Percentiles rank a stretch among this genome's conserved stretches.
phyloP scores from a whole-genome alignment of 1,140 invertebrate species.

The Bombus consobrinus region DNA sequence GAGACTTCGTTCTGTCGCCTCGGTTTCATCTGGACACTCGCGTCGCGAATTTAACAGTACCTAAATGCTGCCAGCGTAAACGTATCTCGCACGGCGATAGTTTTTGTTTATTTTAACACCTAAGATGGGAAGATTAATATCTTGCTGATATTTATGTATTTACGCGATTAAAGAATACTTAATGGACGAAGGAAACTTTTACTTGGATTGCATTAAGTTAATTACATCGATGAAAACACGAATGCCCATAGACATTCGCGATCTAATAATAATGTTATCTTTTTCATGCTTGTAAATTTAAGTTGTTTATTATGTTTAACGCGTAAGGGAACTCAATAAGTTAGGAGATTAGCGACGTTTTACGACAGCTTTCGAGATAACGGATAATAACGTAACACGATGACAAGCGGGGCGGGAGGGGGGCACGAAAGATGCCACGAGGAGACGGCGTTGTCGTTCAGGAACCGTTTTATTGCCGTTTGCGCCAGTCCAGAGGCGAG shows the following conservation, averaged over 20 bases:
- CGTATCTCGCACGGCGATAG: too few relatives aligned
- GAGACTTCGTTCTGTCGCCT: background rate
- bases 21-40: background rate
- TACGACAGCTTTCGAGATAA: background rate
- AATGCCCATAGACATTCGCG: background rate
- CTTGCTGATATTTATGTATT: too few relatives aligned
- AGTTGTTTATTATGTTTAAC: too few relatives aligned
- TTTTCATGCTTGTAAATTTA: background rate
- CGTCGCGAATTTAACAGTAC: background rate
- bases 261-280: background rate
- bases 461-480: constrained; percentile 76
- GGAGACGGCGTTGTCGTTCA: constrained; percentile 70
- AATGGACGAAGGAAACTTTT: too few relatives aligned
- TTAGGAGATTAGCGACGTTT: background rate
- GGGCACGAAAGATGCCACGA: constrained; percentile 42
- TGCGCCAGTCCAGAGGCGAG: constrained; percentile 70
- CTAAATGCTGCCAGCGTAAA: background rate
- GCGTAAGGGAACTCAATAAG: background rate
- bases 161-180: too few relatives aligned
- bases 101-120: too few relatives aligned
- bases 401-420: background rate
- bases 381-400: constrained; percentile 19
- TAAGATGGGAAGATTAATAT: too few relatives aligned
- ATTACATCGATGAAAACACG: too few relatives aligned
- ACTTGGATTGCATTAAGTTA: too few relatives aligned